Evolutionary conservation across 1,140 invertebrate genomes (phyloP).

Genomic region (Alviniconcha marisindica): DNA sequence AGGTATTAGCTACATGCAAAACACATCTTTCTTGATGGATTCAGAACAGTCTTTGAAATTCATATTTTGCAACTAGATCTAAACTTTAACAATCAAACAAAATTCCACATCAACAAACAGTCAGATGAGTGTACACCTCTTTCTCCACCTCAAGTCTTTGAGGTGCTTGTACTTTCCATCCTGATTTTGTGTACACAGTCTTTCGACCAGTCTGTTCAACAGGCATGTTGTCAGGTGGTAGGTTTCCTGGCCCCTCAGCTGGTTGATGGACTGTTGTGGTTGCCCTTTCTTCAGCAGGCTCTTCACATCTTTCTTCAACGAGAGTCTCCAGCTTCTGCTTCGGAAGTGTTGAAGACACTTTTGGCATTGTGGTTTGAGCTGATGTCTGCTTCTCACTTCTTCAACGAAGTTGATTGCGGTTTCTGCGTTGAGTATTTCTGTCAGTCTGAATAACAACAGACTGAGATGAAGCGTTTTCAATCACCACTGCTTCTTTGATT

Average conservation of each 20-base stretch:
- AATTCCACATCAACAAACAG: neutral
- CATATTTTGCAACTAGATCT: neutral
- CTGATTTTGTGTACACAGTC: neutral
- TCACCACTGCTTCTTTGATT: slow-evolving; percentile 10
- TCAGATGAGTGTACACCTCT: neutral
- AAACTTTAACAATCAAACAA: neutral
- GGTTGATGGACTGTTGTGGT: neutral
- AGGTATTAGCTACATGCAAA: neutral
- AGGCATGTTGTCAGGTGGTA: neutral
- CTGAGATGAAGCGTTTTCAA: neutral
- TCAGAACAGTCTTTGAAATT: neutral
- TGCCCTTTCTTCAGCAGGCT: neutral
- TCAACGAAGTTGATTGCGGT: neutral
- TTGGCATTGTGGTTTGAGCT: neutral
- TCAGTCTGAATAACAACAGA: neutral
- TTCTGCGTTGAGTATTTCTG: neutral
- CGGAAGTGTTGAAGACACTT: neutral
- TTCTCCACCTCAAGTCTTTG: neutral
- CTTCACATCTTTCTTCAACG: neutral
- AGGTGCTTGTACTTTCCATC: neutral
- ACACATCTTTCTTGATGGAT: neutral
- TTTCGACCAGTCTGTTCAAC: neutral
- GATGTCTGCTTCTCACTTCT: neutral
- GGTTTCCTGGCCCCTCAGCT: too few species aligned
- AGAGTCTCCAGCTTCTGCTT: neutral